These are phyloP conservation scores for Ecdyonurus torrentis DNA, from an alignment of 2,888 invertebrate species.

Conservation along the genomic window DNA sequence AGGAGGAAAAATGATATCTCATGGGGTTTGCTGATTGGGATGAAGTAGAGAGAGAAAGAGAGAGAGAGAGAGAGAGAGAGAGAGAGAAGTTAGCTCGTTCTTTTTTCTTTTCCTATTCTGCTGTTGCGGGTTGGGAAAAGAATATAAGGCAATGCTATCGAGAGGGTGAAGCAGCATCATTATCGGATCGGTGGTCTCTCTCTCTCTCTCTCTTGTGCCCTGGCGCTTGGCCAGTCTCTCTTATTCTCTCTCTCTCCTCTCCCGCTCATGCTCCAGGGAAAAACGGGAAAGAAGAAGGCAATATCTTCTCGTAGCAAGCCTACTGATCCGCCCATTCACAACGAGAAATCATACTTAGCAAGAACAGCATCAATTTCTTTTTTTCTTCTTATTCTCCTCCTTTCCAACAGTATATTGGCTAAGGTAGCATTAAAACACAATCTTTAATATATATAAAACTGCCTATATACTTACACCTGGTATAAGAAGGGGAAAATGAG, in stretches of 20 bases:
- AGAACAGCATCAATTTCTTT: too few relatives aligned
- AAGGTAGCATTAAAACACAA: too few relatives aligned
- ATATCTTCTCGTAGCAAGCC: not conserved
- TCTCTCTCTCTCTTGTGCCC: not conserved
- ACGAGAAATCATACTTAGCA: not conserved
- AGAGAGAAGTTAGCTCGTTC: not conserved
- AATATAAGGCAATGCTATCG: not conserved
- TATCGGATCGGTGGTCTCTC: not conserved
- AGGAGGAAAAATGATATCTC: not conserved
- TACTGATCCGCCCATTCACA: not conserved
- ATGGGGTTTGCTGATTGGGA: not conserved
- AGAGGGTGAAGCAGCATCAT: not conserved
- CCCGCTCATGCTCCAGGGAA: not conserved
- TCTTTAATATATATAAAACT: too few relatives aligned
- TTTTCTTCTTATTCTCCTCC: too few relatives aligned
- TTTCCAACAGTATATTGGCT: too few relatives aligned
- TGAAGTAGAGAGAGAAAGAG: not conserved
- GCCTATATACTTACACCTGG: too few relatives aligned
- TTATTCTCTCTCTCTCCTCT: too few relatives aligned
- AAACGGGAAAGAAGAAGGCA: not conserved
- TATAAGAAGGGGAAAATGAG: too few relatives aligned
- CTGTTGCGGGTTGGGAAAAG: not conserved
- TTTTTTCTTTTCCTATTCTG: not conserved
- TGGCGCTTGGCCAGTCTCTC: not conserved
- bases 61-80: not conserved